Evolutionary conservation across 2,888 invertebrate species (phyloP).

Genomic region (Prenolepis imparis): DNA sequence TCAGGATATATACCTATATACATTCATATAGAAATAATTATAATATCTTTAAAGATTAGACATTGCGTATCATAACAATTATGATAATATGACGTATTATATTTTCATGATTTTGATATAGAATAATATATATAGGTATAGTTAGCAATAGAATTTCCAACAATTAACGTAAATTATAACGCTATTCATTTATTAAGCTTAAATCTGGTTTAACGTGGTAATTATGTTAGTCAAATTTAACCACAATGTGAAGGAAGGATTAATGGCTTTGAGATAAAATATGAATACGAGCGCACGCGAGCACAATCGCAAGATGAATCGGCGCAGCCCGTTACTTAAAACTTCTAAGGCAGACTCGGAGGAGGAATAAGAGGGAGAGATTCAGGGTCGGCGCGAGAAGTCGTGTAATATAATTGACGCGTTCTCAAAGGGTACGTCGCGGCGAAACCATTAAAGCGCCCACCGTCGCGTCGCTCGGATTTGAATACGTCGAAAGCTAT

Average conservation of each 20-base stretch:
- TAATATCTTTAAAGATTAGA: background rate
- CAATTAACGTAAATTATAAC: conserved; percentile 2
- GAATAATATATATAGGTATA: background rate
- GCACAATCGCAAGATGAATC: conserved; percentile 26
- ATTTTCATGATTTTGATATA: background rate
- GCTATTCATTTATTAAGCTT: background rate
- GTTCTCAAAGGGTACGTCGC: conserved; percentile 66
- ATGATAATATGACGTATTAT: background rate
- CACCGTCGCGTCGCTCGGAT: conserved; percentile 38
- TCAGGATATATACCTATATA: background rate
- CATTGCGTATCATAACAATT: background rate
- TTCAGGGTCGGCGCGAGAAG: conserved; percentile 43
- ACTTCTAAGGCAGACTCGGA: background rate
- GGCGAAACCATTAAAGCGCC: conserved; percentile 70
- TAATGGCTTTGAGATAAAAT: conserved; percentile 26
- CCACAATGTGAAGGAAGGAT: conserved; percentile 1
- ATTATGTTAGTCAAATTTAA: background rate
- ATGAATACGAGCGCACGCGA: background rate
- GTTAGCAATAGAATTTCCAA: background rate
- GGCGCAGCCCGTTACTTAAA: background rate
- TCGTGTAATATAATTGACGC: conserved; percentile 66
- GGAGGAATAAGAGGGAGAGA: background rate
- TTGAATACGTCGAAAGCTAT: conserved; percentile 61
- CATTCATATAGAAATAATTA: background rate
- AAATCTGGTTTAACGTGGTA: background rate